Evolutionary conservation across 1,140 invertebrate species (phyloP).

Genomic region (Elymnias hypermnestra): DNA sequence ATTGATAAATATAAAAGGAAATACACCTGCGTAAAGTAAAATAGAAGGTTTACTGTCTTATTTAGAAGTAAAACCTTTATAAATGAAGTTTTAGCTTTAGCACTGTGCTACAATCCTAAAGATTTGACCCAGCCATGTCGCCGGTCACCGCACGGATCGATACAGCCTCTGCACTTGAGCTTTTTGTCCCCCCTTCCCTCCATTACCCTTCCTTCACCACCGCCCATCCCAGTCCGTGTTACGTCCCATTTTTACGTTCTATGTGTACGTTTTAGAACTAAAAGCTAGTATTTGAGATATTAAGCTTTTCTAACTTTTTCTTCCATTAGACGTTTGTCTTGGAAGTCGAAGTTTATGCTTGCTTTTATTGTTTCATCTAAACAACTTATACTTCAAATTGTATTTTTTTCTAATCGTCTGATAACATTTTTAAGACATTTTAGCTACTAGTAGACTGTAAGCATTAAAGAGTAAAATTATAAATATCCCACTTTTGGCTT

Average conservation of each 20-base stretch:
- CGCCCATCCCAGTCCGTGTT: conserved; percentile 22
- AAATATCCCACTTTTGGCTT: too few species aligned
- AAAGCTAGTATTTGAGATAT: conserved; percentile 4
- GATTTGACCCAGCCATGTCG: conserved; percentile 66
- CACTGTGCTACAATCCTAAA: conserved; percentile 5
- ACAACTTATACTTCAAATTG: too few species aligned
- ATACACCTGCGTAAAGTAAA: too few species aligned
- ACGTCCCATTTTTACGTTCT: conserved; percentile 50
- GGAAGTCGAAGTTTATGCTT: too few species aligned
- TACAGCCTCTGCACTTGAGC: conserved; percentile 72
- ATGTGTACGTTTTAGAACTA: conserved; percentile 12
- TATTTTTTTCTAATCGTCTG: too few species aligned
- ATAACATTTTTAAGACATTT: too few species aligned
- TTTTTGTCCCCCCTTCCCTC: conserved; percentile 42
- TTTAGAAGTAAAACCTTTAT: too few species aligned
- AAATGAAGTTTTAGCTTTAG: conserved; percentile 17
- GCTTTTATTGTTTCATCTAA: too few species aligned
- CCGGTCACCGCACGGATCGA: conserved; percentile 60
- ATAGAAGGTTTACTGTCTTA: too few species aligned
- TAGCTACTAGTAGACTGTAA: too few species aligned
- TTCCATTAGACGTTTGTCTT: conserved; percentile 1
- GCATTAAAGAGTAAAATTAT: too few species aligned
- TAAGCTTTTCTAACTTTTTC: conserved; percentile 12
- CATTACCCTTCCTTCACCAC: conserved; percentile 10
- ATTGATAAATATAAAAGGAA: too few species aligned